phyloP scores from a whole-genome alignment of 2,888 invertebrate genomes.

The Acanthopleura granulata region DNA sequence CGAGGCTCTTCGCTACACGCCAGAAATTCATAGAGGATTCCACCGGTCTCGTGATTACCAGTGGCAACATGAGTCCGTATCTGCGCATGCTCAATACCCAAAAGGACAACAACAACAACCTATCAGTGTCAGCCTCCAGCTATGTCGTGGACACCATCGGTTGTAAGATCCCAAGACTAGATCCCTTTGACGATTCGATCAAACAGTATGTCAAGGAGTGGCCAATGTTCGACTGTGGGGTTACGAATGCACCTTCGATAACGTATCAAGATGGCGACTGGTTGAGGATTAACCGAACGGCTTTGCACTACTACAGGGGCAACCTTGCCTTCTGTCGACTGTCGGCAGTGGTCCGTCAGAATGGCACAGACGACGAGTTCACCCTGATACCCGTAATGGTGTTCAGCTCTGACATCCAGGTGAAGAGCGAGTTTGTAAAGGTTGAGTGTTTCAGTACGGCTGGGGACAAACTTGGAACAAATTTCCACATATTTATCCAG shows the following conservation, averaged over 20 bases:
- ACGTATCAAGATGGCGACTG: slow-evolving; percentile 8
- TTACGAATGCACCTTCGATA: neutral
- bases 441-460: slow-evolving; percentile 34
- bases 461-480: slow-evolving; percentile 30
- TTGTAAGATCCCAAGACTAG: slow-evolving; percentile 1
- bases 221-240: neutral
- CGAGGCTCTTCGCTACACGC: too few relatives aligned
- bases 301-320: neutral
- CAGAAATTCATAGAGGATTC: too few relatives aligned
- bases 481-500: slow-evolving; percentile 38
- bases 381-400: neutral
- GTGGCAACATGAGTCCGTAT: too few relatives aligned
- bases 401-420: neutral
- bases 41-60: too few relatives aligned
- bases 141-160: neutral
- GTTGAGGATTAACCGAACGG: neutral
- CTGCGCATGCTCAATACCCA: too few relatives aligned
- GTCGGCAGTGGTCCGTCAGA: neutral
- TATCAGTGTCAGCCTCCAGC: too few relatives aligned
- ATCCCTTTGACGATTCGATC: neutral
- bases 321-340: too few relatives aligned
- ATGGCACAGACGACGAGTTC: neutral
- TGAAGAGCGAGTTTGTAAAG: slow-evolving; percentile 25
- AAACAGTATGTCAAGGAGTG: neutral
- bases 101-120: slow-evolving; percentile 21